Percentiles rank a stretch among this genome's conserved stretches.
phyloP scores from a whole-genome alignment of 2,797 vertebrate species.

The Phoxinus dragarum region DNA sequence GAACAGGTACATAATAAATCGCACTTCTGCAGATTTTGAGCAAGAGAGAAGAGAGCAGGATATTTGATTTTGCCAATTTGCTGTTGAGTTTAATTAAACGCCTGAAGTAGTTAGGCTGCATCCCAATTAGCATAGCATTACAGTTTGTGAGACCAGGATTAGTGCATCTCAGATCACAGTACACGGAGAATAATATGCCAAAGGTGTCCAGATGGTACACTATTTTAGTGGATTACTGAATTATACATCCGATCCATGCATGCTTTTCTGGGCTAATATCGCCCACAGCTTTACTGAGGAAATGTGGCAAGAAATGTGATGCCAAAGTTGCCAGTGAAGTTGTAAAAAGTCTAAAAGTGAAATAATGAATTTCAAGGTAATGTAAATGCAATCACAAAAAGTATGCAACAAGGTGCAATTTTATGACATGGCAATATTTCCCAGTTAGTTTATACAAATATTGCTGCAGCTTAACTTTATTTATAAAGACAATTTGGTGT shows the following conservation, averaged over 20 bases:
- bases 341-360: neutral
- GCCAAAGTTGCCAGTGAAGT: neutral
- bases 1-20: neutral
- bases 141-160: conserved; percentile 5
- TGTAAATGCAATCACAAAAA: neutral
- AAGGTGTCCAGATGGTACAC: conserved; percentile 14
- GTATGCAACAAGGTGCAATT: neutral
- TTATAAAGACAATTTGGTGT: neutral
- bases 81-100: conserved; percentile 28
- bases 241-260: neutral
- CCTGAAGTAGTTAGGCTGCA: conserved; percentile 22
- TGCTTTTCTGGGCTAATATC: neutral
- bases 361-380: neutral
- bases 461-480: neutral
- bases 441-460: too few species aligned
- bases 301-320: conserved; percentile 11
- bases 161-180: conserved; percentile 11
- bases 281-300: neutral
- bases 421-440: neutral
- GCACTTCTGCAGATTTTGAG: conserved; percentile 10
- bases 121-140: conserved; percentile 25
- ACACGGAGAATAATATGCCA: conserved; percentile 8
- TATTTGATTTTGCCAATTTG: conserved; percentile 18
- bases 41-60: conserved; percentile 11
- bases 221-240: conserved; percentile 22